Evolutionary conservation across 2,113 vertebrate species (phyloP), one percentile per base, ranked within the genome.

Genomic region (Saimiri boliviensis): DNA sequence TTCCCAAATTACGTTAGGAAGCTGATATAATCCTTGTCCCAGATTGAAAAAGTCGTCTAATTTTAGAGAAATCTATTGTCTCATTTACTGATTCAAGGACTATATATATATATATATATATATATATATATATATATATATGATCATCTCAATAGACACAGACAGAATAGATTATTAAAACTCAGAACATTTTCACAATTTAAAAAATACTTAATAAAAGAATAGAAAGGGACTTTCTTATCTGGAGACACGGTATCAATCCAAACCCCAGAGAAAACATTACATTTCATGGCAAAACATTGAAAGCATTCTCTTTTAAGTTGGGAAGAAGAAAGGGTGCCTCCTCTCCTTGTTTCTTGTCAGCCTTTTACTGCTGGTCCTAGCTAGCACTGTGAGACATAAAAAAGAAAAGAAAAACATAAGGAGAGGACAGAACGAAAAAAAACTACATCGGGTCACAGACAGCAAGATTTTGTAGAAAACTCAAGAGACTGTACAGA

Each of bases 121-220:
- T 35, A 47, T 63, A 52, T 52, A n/a, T n/a, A n/a, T 77, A 95
- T 63, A 87, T 1, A 19, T 17, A 8, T 35, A 47, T 63, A 52
- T 52, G 56, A 42, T 83, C 42, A 47, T 82, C 80, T 92, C 68
- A 77, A 45, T 11, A 86, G 35, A 20, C 30, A 27, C 32, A 85
- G 35, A 54, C n/a, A 60, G 52, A 88, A 76, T 32, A 89, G 82
- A 81, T 82, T 80, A 71, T 92, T 89, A 89, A 89, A n/a, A 60
- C 76, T 74, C 56, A 93, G 42, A 60, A 60, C 21, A 54, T 86
- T n/a, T 37, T 68, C 30, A 81, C 13, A 82, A 45, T 83, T 82
- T 86, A 54, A 63, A 89, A 89, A 79, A 82, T 82, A 82, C 66
- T 90, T 77, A 63, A 86, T 63, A 71, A 80, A 56, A 63, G 37